Conservation (phyloP, 2,888 invertebrate species). For the Sclerodermus sp. region DNA sequence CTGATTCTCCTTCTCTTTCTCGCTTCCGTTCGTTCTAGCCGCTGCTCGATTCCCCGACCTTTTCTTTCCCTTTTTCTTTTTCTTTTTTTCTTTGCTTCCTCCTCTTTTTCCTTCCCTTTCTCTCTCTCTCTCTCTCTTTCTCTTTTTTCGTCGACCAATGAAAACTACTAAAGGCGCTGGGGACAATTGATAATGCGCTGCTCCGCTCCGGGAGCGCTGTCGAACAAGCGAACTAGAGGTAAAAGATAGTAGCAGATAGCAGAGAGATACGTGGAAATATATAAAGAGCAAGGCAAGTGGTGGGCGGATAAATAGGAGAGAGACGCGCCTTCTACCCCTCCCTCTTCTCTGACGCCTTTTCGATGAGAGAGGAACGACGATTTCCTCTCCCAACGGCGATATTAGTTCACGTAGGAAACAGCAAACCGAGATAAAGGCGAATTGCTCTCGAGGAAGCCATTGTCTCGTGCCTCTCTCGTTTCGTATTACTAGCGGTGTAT, state of each 20-base stretch:
- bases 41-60: conserved; percentile 8
- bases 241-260: not conserved
- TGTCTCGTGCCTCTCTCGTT: conserved; percentile 36
- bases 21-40: conserved; percentile 13
- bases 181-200: too few relatives aligned
- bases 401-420: conserved; percentile 39
- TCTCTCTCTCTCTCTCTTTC: too few relatives aligned
- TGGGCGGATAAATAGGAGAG: too few relatives aligned
- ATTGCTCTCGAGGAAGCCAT: conserved; percentile 35
- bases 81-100: not conserved
- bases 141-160: too few relatives aligned
- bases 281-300: too few relatives aligned
- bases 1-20: conserved; percentile 23
- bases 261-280: not conserved
- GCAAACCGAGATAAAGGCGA: conserved; percentile 37
- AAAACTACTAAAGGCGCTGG: too few relatives aligned
- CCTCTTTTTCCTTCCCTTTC: too few relatives aligned
- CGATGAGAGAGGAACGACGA: conserved; percentile 12
- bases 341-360: not conserved
- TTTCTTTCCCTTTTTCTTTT: too few relatives aligned
- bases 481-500: conserved; percentile 29
- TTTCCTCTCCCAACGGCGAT: conserved; percentile 20
- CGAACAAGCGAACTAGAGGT: not conserved
- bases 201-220: conserved; percentile 13
- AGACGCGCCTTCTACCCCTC: not conserved